Evolutionary conservation across 2,888 invertebrate species (phyloP).

Genomic region (Netelia inedita): DNA sequence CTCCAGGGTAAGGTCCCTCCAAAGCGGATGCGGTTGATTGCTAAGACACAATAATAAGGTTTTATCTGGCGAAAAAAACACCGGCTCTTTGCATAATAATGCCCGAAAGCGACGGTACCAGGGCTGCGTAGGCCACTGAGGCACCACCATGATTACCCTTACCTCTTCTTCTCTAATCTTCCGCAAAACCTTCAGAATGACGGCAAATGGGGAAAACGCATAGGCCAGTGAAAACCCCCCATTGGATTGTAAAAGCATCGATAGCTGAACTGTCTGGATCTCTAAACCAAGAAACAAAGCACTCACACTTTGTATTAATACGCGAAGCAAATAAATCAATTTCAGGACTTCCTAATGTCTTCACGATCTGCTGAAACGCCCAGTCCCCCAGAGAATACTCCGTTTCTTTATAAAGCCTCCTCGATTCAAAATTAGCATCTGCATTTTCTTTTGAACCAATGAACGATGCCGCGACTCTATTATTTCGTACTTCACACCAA

Average conservation of each 20-base stretch:
- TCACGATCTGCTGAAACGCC: slow-evolving; percentile 1
- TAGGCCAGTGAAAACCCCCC: slow-evolving; percentile 47
- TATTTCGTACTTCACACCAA: slow-evolving; percentile 57
- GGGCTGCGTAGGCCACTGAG: slow-evolving; percentile 61
- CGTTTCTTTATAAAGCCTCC: slow-evolving; percentile 44
- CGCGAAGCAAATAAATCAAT: slow-evolving; percentile 73
- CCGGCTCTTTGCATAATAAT: neutral
- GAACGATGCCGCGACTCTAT: slow-evolving; percentile 51
- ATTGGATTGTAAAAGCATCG: slow-evolving; percentile 72
- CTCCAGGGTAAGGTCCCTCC: slow-evolving; percentile 46
- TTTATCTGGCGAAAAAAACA: slow-evolving; percentile 41
- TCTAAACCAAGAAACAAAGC: slow-evolving; percentile 71
- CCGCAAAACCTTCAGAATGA: slow-evolving; percentile 49
- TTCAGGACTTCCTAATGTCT: slow-evolving; percentile 44
- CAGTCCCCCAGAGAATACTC: slow-evolving; percentile 24
- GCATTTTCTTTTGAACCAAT: slow-evolving; percentile 49
- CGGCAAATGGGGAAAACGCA: slow-evolving; percentile 62
- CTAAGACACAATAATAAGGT: slow-evolving; percentile 7
- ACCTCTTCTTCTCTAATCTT: slow-evolving; percentile 56
- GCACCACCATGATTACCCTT: slow-evolving; percentile 58
- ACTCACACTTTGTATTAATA: slow-evolving; percentile 72
- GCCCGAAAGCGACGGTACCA: slow-evolving; percentile 57
- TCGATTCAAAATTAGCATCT: slow-evolving; percentile 54
- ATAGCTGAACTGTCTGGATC: slow-evolving; percentile 68
- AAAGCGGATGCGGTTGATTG: slow-evolving; percentile 22